These are phyloP conservation scores for Lampris incognitus DNA, from an alignment of 2,113 vertebrate genomes.

Conservation along the genomic window DNA sequence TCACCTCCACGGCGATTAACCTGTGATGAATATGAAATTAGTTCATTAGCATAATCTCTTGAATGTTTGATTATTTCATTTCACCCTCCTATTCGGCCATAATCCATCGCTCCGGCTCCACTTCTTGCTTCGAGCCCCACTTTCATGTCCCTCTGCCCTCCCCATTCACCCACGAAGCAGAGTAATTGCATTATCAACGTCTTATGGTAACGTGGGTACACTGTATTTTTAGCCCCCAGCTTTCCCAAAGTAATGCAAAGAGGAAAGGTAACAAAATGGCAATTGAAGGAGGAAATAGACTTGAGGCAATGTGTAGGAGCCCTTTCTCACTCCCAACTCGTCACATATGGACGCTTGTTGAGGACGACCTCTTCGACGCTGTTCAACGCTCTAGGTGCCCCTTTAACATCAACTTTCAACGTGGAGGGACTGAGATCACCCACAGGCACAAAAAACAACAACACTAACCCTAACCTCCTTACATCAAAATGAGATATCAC, in stretches of 20 bases:
- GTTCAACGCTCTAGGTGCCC: too few relatives aligned
- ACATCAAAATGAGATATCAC: too few relatives aligned
- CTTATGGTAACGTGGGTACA: conserved; percentile 44
- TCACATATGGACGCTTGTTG: too few relatives aligned
- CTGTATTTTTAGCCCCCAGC: conserved; percentile 70
- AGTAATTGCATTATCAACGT: conserved; percentile 76
- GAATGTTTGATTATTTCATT: conserved; percentile 74
- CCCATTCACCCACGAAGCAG: conserved; percentile 57
- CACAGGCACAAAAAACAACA: too few relatives aligned
- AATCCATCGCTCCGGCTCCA: conserved; percentile 63
- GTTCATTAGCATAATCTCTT: conserved; percentile 78
- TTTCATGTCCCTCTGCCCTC: conserved; percentile 72
- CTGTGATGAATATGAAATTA: conserved; percentile 69
- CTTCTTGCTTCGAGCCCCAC: conserved; percentile 36
- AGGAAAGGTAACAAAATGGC: conserved; percentile 43
- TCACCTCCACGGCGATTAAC: conserved; percentile 61
- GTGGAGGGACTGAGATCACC: too few relatives aligned
- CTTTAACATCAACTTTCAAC: too few relatives aligned
- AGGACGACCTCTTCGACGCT: too few relatives aligned
- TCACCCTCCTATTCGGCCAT: conserved; percentile 71
- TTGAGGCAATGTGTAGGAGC: background rate
- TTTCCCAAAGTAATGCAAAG: conserved; percentile 43
- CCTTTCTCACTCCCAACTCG: too few relatives aligned
- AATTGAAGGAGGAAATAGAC: conserved; percentile 48
- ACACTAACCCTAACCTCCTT: too few relatives aligned